Evolutionary conservation across 1,140 invertebrate genomes (phyloP).

Genomic region (Dendroctonus valens): DNA sequence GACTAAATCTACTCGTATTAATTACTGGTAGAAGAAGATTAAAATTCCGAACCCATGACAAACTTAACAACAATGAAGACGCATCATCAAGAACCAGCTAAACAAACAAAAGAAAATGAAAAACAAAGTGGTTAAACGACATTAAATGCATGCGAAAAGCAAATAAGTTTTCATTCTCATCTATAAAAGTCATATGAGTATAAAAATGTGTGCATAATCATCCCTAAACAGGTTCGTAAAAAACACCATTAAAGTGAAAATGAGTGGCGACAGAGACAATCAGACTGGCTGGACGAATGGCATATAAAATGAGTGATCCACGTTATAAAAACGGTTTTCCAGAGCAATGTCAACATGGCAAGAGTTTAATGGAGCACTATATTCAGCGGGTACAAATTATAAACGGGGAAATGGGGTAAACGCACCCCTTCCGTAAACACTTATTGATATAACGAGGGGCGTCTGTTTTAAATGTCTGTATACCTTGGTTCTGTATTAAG

Average conservation of each 20-base stretch:
- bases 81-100: too few relatives aligned
- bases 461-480: conserved; percentile 14
- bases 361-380: conserved; percentile 23
- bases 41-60: too few relatives aligned
- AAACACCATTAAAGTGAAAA: background rate
- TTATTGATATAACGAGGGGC: conserved; percentile 27
- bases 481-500: conserved; percentile 11
- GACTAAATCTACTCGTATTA: too few relatives aligned
- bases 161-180: too few relatives aligned
- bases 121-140: too few relatives aligned
- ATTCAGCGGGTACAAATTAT: conserved; percentile 25
- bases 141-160: too few relatives aligned
- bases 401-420: conserved; percentile 29
- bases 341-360: conserved; percentile 21
- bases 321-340: conserved; percentile 20
- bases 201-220: too few relatives aligned
- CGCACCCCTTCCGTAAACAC: conserved; percentile 29
- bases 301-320: conserved; percentile 16
- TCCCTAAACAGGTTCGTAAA: too few relatives aligned
- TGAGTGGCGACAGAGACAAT: conserved; percentile 17
- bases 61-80: too few relatives aligned
- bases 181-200: too few relatives aligned
- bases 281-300: conserved; percentile 8
- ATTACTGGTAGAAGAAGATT: too few relatives aligned
- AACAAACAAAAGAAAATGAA: too few relatives aligned